A percentile compares a stretch with the other conserved stretches of the same genome.
Evolutionary conservation across 2,888 invertebrate species (phyloP).

Genomic region (Galeruca laticollis): DNA sequence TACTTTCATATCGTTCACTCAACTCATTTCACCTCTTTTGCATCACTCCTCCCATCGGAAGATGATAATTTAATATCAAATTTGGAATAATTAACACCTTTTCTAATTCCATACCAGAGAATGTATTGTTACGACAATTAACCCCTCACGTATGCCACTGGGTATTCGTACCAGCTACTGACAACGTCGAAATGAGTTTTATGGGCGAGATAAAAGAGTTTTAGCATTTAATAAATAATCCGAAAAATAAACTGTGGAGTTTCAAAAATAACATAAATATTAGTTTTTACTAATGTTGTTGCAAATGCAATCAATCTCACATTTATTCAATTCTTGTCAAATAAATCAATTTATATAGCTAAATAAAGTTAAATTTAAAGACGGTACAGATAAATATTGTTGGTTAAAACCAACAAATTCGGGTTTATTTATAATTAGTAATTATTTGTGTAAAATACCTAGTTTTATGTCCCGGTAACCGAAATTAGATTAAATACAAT

Average conservation of each 20-base stretch:
- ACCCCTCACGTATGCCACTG: too few species aligned
- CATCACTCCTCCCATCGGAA: too few species aligned
- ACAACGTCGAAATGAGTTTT: constrained; percentile 19
- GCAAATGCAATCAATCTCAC: constrained; percentile 46
- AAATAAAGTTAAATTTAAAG: constrained; percentile 49
- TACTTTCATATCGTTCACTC: too few species aligned
- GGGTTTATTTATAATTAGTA: constrained; percentile 33
- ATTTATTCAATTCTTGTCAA: constrained; percentile 54
- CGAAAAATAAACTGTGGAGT: constrained; percentile 46
- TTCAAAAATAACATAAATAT: constrained; percentile 50
- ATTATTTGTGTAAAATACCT: constrained; percentile 36
- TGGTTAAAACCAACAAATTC: constrained; percentile 33
- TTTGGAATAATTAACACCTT: too few species aligned
- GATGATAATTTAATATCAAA: too few species aligned
- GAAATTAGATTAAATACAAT: not conserved
- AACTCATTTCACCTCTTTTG: too few species aligned
- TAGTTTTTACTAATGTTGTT: constrained; percentile 51
- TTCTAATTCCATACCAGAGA: too few species aligned
- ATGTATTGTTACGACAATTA: too few species aligned
- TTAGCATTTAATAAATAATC: constrained; percentile 49
- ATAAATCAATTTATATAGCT: constrained; percentile 54
- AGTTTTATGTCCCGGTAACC: not conserved
- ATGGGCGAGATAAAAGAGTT: constrained; percentile 47
- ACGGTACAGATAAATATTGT: constrained; percentile 47
- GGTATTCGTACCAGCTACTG: too few species aligned